These are phyloP conservation scores for Galerucella calmariensis DNA, from an alignment of 2,888 invertebrate genomes.

Conservation along the genomic window DNA sequence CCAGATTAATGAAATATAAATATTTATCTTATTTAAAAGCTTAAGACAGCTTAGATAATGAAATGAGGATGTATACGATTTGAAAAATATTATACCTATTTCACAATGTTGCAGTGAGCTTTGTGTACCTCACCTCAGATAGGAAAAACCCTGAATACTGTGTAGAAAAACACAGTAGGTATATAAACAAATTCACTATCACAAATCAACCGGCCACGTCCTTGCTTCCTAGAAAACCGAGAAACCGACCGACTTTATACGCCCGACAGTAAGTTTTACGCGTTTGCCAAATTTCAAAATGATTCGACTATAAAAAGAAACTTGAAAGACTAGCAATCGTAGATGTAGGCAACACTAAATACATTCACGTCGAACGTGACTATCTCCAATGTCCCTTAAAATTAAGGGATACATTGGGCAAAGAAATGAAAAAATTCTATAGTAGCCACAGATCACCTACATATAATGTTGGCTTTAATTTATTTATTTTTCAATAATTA, in stretches of 20 bases:
- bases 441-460: too few species aligned
- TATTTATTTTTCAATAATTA: too few species aligned
- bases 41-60: background rate
- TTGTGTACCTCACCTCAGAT: background rate
- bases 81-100: background rate
- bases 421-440: too few species aligned
- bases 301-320: background rate
- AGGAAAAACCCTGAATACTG: background rate
- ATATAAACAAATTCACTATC: background rate
- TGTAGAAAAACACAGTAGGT: background rate
- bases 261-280: background rate
- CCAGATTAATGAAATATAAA: background rate
- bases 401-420: too few species aligned
- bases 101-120: background rate
- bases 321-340: background rate
- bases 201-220: background rate
- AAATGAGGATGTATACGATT: background rate
- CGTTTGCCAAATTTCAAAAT: background rate
- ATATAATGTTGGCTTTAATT: too few species aligned
- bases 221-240: background rate
- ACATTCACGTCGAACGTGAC: background rate
- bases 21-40: background rate
- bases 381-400: too few species aligned
- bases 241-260: background rate
- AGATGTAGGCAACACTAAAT: background rate